A percentile compares a stretch with the other conserved stretches of the same genome.
These are phyloP conservation scores for Clarias fuscus DNA, from an alignment of 2,797 vertebrate species.

Conservation along the genomic window DNA sequence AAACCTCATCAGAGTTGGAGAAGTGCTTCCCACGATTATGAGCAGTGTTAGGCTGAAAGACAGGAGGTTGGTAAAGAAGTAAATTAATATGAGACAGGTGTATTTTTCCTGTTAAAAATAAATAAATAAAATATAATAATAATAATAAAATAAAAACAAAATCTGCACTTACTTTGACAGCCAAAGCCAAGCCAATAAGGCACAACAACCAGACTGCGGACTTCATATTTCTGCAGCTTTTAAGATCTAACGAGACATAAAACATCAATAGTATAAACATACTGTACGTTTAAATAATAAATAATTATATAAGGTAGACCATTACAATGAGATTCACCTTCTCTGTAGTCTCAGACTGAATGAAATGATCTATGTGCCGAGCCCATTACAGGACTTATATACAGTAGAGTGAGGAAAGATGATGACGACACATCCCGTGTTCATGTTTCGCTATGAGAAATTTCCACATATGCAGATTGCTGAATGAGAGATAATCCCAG, in stretches of 20 bases:
- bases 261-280: neutral
- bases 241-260: neutral
- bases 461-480: slow-evolving; percentile 10
- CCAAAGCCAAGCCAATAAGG: slow-evolving; percentile 47
- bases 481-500: slow-evolving; percentile 18
- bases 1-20: slow-evolving; percentile 51
- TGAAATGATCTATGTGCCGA: neutral
- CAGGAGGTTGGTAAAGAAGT: neutral
- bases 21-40: slow-evolving; percentile 13
- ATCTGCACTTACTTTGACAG: slow-evolving; percentile 45
- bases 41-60: slow-evolving; percentile 25
- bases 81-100: neutral
- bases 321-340: neutral
- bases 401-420: neutral
- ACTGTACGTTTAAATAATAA: neutral
- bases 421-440: neutral
- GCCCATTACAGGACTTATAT: slow-evolving; percentile 30
- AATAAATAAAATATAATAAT: too few species aligned
- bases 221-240: slow-evolving; percentile 44
- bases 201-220: slow-evolving; percentile 22
- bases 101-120: too few species aligned
- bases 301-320: neutral
- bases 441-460: neutral
- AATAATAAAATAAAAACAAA: neutral
- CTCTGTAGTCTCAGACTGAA: neutral